A percentile compares a stretch with the other conserved stretches of the same genome.
Conservation (phyloP, 2,888 invertebrate genomes). For the Microchrysa polita region DNA sequence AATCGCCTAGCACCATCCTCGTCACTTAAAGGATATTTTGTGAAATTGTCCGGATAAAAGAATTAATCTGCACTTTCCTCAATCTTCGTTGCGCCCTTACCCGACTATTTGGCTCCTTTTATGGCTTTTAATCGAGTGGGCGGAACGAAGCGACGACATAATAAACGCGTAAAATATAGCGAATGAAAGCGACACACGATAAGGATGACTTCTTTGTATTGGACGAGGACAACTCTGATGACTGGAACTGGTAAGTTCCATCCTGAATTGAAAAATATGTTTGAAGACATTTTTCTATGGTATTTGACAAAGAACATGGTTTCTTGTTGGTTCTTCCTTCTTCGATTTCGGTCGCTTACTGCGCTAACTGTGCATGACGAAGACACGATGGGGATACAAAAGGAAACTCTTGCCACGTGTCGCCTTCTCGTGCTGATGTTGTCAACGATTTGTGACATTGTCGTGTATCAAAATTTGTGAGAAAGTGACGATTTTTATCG, state of each 20-base stretch:
- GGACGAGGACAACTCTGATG: no score
- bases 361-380: neutral
- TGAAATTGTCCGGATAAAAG: slow-evolving; percentile 32
- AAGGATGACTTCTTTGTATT: neutral
- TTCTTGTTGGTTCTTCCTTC: neutral
- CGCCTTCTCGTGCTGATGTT: no score
- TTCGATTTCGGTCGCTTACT: neutral
- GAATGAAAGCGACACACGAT: neutral
- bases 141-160: neutral
- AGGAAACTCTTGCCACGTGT: no score
- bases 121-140: no score
- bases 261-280: slow-evolving; percentile 27
- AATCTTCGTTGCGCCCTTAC: neutral
- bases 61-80: slow-evolving; percentile 32
- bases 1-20: neutral
- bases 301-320: slow-evolving; percentile 21
- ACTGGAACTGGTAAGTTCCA: neutral
- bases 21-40: slow-evolving; percentile 10
- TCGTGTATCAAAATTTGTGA: slow-evolving; percentile 29
- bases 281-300: slow-evolving; percentile 31
- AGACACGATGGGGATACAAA: no score
- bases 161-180: neutral
- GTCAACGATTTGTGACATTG: neutral
- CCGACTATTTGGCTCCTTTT: no score
- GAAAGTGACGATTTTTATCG: slow-evolving; percentile 32